Percentiles rank a stretch among this genome's conserved stretches.
Conservation (phyloP, 2,797 vertebrate genomes). For the Myotis findleyi region DNA sequence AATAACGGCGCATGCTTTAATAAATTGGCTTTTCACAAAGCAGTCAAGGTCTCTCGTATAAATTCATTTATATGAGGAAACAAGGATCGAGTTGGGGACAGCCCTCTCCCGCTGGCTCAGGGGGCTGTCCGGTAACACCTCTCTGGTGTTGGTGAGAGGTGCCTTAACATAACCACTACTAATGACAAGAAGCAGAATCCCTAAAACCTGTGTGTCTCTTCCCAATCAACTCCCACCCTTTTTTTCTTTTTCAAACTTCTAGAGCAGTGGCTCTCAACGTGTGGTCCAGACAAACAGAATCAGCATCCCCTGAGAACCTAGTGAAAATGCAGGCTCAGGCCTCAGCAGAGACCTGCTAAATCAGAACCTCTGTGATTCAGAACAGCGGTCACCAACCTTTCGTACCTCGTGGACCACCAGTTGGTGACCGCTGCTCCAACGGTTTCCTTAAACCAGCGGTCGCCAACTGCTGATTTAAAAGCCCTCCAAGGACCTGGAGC, state of each 20-base stretch:
- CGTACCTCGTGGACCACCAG: no score
- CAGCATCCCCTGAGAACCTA: not conserved
- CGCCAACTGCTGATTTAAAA: not conserved
- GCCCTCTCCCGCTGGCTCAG: no score
- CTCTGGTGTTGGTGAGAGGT: no score
- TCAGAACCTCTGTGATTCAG: not conserved
- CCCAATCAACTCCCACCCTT: not conserved
- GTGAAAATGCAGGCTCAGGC: not conserved
- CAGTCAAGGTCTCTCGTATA: no score
- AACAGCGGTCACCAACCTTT: no score
- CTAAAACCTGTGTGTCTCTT: not conserved
- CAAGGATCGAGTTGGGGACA: no score
- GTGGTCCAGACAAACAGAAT: not conserved
- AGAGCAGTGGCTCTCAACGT: not conserved
- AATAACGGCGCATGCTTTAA: no score
- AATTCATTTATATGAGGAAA: no score
- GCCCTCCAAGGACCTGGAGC: not conserved
- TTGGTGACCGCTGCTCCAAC: no score
- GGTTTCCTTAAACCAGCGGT: no score
- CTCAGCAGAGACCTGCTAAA: not conserved
- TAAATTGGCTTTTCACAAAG: no score
- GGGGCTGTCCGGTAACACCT: no score
- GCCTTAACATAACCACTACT: not conserved
- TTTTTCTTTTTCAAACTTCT: not conserved
- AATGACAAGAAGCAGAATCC: not conserved